Evolutionary conservation across 2,888 invertebrate species (phyloP), one percentile per base, ranked within the genome.

Genomic region (Polydrusus tereticollis): DNA sequence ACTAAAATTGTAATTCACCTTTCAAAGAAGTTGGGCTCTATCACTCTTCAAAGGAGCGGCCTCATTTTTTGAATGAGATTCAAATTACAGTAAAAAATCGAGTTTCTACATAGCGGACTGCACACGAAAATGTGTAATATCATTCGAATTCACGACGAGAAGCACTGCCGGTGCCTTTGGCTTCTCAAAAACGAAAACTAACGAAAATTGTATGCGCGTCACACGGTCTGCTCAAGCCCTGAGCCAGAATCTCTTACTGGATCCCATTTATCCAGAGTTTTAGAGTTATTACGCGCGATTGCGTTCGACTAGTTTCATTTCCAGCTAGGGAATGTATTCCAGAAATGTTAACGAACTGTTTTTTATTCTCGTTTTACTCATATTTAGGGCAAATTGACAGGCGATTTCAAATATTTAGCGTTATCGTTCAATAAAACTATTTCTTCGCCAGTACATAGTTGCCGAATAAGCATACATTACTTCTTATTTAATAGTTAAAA

Each of bases 191-290:
- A 50, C 70, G 70, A 71, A 68, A 74, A 74, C 74, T 74, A 65
- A 20, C 20, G 62, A 71, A 74, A 71, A 52, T 64, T 68, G 59
- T 55, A 50, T 71, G 77, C 78, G 78, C 78, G 77, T 78, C 75
- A 76, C 71, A 38, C 73, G 69, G 74, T 77, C 78, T 77, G 78
- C 78, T 77, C 78, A 78, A 73, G 74, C 78, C 76, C 78, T 69
- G 62, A 71, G 71, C 57, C 71, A 74, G 74, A 71, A 74, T 74
- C 74, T 47, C 71, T 69, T 52, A 64, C 64, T 67, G 74, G 58
- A 68, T 62, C 69, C 20, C 63, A 43, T 66, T 64, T 68, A 65
- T 64, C 52, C 65, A 65, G 59, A 65, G 21, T 69, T 36, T 36
- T n/a, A 36, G 36, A 36, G 36, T 41, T 70, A 70, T 70, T n/a